Evolutionary conservation across 1,140 invertebrate species (phyloP), one percentile per base, ranked within the genome.

Genomic region (Pseudomyrmex cubaensis): DNA sequence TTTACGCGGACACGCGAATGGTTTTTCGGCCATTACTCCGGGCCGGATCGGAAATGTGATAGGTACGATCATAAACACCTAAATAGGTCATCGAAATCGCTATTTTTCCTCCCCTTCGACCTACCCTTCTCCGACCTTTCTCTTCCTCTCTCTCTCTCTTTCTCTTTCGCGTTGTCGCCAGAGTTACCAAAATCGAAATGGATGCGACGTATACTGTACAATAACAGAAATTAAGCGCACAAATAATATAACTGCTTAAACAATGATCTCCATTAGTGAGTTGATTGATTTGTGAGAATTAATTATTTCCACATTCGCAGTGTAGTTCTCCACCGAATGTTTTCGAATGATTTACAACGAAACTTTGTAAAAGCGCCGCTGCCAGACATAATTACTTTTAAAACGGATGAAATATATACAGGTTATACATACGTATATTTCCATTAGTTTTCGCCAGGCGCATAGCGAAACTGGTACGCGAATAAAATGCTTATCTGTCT

Each of bases 1-100:
- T 72, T 77, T 80, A 48, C 76, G 46, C 54, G 54, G 54, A 69
- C 66, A 72, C n/a, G 76, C 76, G n/a, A 80, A 80, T 72, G 76
- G 76, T 80, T 80, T 80, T 80, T 80, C 66, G 12, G 54, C 66
- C 67, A 80, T 80, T 80, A 80, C 64, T 59, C 44, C 52, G 56
- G 7, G 15, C 52, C n/a, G 25, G 44, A 78, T 78, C 63, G 50
- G 64, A 70, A 78, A 57, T 25, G 52, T 17, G 76, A 69, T 69
- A 69, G 52, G 20, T 56, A 48, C 22, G 15, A 77, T 83, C 61
- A 77, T 78, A 78, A 78, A 78, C 76, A 48, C 76, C 61, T 83
- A 66, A 64, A 77, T 56, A 46, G 44, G 15, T 83, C 50, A 22
- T 50, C 61, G 35, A 25, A 50, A 64, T n/a, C 50, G 17, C 13